Base-by-base conservation (phyloP, 2,888 invertebrate species). In the Andrena bucephala region DNA sequence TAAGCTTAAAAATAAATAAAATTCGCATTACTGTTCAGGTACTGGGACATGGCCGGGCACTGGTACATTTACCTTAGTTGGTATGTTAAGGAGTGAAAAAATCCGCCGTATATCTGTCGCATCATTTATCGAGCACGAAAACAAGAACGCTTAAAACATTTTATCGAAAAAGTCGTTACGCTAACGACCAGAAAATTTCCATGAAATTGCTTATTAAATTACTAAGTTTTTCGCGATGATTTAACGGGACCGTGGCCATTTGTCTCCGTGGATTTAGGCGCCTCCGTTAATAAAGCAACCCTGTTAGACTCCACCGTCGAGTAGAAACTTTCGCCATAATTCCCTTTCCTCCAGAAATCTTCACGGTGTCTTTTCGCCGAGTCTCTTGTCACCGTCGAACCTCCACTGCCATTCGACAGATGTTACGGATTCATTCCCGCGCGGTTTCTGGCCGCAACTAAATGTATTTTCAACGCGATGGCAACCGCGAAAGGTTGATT, bases 131-230 rank as follows among this genome's bases (percentile, higher is more conserved):
- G 24, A 48, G 8, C 50, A 59, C 13, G 13, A 1, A 36, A 50
- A 27, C 36, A 4, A 33, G 60, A 52, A 68, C 81, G 73, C 70
- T 42, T 62, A 48, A 48, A 80, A 87, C 81, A 77, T 89, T 79
- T 77, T 66, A 75, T 77, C 54, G 68, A 74, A 73, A 82, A 86
- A 83, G 82, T 86, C 88, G 88, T 89, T 89, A 87, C 89, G 87
- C 85, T 86, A 89, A 91, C 87, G 89, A 88, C 59, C 24, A 67
- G 73, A 81, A 85, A 92, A 93, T 93, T 93, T 93, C 91, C 93
- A 93, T 93, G 92, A 93, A 93, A 93, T 93, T 93, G 93, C 93
- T 92, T 93, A 93, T 92, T 93, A 93, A 93, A 93, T 93, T 90
- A 91, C 91, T 90, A 90, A 93, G 90, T 92, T 92, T 92, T 93